Evolutionary conservation across 2,113 vertebrate genomes (phyloP).

Genomic region (Coregonus clupeaformis): DNA sequence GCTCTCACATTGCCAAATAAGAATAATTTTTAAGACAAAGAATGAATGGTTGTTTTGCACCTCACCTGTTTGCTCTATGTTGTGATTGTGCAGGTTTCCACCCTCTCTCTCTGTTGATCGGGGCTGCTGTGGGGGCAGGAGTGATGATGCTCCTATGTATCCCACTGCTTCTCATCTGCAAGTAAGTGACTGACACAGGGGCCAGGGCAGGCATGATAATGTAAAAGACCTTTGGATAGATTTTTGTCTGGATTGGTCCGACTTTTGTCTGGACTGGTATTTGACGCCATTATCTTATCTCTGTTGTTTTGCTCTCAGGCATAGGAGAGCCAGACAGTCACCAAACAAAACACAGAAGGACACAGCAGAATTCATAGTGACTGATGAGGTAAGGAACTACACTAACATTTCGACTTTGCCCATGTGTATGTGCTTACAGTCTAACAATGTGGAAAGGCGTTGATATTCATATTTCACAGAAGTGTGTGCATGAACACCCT

Average conservation of each 20-base stretch:
- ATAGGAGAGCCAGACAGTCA: constrained; percentile 24
- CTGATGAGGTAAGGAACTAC: constrained; percentile 46
- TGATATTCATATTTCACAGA: too few relatives aligned
- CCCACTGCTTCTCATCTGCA: constrained; percentile 45
- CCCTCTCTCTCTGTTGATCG: constrained; percentile 41
- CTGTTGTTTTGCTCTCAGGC: constrained; percentile 40
- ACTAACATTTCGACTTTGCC: not conserved
- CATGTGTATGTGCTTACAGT: not conserved
- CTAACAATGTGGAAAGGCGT: too few relatives aligned
- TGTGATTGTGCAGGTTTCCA: constrained; percentile 42
- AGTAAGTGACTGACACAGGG: constrained; percentile 37
- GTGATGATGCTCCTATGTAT: constrained; percentile 54
- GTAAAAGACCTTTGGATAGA: not conserved
- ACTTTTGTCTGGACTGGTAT: not conserved
- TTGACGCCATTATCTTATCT: not conserved
- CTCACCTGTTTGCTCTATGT: constrained; percentile 9
- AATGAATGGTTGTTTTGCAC: too few relatives aligned
- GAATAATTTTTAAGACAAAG: too few relatives aligned
- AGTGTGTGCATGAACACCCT: too few relatives aligned
- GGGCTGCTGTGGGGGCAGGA: constrained; percentile 46
- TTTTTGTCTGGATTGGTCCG: not conserved
- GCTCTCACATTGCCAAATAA: not conserved
- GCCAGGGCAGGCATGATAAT: constrained; percentile 21
- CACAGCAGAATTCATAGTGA: constrained; percentile 20
- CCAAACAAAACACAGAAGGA: constrained; percentile 3